These are phyloP conservation scores for Silvanus unidentatus DNA, from an alignment of 2,888 invertebrate genomes.

Conservation along the genomic window DNA sequence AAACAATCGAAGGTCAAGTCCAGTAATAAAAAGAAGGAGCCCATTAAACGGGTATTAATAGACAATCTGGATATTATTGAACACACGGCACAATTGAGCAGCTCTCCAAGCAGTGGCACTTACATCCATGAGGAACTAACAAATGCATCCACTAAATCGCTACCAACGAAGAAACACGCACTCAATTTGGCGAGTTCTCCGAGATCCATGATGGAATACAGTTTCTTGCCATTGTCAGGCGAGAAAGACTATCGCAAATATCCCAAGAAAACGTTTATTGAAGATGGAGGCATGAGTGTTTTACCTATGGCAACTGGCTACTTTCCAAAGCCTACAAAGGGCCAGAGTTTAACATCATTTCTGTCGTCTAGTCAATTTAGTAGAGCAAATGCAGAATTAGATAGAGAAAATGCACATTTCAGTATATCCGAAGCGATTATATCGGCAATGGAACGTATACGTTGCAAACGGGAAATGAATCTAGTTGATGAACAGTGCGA, in stretches of 20 bases:
- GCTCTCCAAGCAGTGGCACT: constrained; percentile 29
- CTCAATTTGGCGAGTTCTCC: constrained; percentile 29
- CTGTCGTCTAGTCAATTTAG: constrained; percentile 66
- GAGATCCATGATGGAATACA: constrained; percentile 38
- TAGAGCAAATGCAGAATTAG: constrained; percentile 67
- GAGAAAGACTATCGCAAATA: constrained; percentile 47
- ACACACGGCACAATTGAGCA: constrained; percentile 36
- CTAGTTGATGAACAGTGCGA: constrained; percentile 49
- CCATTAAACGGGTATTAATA: constrained; percentile 34
- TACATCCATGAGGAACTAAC: constrained; percentile 26
- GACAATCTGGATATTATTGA: constrained; percentile 42
- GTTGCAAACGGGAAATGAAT: constrained; percentile 53
- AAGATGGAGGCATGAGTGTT: constrained; percentile 54
- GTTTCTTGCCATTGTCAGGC: constrained; percentile 40
- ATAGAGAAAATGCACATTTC: constrained; percentile 82
- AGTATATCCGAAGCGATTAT: constrained; percentile 79
- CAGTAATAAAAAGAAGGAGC: constrained; percentile 18
- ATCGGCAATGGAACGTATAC: constrained; percentile 70
- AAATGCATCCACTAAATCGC: constrained; percentile 28
- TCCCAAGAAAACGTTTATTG: constrained; percentile 54
- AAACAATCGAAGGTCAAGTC: constrained; percentile 41
- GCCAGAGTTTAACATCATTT: constrained; percentile 68
- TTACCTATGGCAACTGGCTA: constrained; percentile 56
- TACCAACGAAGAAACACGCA: constrained; percentile 8
- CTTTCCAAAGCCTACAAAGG: constrained; percentile 58